A percentile compares a stretch with the other conserved stretches of the same genome.
Conservation (phyloP, 2,797 vertebrate species). For the Anguilla obscura region DNA sequence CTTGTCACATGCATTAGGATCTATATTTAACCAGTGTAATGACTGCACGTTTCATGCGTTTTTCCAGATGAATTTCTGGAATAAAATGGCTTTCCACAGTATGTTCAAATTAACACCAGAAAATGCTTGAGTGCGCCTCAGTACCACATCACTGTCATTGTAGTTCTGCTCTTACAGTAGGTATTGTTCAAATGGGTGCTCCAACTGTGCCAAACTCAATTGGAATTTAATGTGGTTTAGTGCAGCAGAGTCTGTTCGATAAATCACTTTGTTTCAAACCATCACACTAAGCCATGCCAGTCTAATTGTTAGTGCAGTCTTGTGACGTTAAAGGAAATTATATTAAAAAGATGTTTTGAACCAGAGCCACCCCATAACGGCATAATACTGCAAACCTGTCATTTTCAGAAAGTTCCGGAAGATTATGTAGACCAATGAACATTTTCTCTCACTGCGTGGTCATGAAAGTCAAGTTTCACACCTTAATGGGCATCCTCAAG, state of each 20-base stretch:
- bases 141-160: neutral
- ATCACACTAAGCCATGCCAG: neutral
- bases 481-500: neutral
- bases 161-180: neutral
- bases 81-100: neutral
- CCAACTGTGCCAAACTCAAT: constrained; percentile 2
- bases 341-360: constrained; percentile 18
- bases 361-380: neutral
- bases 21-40: neutral
- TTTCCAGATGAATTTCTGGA: neutral
- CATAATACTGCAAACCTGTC: neutral
- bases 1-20: neutral
- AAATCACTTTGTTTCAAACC: constrained; percentile 16
- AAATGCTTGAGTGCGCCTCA: neutral
- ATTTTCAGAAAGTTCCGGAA: constrained; percentile 3
- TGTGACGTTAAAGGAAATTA: neutral
- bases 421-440: neutral
- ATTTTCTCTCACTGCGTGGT: neutral
- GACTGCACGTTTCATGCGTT: neutral
- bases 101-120: neutral
- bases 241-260: neutral
- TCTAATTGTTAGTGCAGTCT: constrained; percentile 5
- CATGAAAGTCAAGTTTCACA: neutral
- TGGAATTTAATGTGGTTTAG: constrained; percentile 18
- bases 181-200: constrained; percentile 9